Evolutionary conservation across 2,797 vertebrate species (phyloP), one percentile per base, ranked within the genome.

Genomic region (Tragelaphus oryx): DNA sequence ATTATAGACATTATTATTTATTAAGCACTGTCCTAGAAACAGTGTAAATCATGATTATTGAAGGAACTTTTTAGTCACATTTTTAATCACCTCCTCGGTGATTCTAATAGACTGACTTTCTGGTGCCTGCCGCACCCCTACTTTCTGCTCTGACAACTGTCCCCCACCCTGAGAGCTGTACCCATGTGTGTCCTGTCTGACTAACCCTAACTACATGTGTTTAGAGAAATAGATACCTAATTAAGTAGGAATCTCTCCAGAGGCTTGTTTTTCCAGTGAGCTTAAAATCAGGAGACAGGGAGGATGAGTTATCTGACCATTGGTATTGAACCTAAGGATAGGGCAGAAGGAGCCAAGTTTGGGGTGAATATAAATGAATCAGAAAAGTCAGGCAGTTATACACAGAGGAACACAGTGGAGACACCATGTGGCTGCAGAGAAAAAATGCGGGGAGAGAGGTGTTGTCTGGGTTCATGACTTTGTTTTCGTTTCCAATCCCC

Each of bases 111-210:
- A 37, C 17, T 30, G 13, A 22, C 14, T 22, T 3, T 65, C 55
- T 89, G 14, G 17, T 17, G 12, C 18, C 55, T 46, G 60, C 24
- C 6, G 65, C 8, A 30, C 8, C 2, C 16, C 30, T 33, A 8
- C 46, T 17, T 59, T 80, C 33, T 6, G 12, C n/a, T 68, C 14
- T 52, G 14, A 37, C 12, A 44, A 4, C 13, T 65, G 3, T 44
- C 8, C 5, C 16, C 20, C 10, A 33, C 14, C 6, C 2, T 6
- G 16, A 50, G 12, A 71, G 22, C 46, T 28, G 17, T 13, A 18
- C 4, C 3, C 41, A 0, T n/a, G 2, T 20, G 3, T 26, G 8
- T 48, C 6, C 26, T 59, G 30, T 20, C 1, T 48, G 26, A 22
- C 17, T 71, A 30, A 44, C n/a, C 3, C 28, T 50, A 68, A 12